Evolutionary conservation across 2,113 vertebrate genomes (phyloP).

Genomic region (Strix aluco): DNA sequence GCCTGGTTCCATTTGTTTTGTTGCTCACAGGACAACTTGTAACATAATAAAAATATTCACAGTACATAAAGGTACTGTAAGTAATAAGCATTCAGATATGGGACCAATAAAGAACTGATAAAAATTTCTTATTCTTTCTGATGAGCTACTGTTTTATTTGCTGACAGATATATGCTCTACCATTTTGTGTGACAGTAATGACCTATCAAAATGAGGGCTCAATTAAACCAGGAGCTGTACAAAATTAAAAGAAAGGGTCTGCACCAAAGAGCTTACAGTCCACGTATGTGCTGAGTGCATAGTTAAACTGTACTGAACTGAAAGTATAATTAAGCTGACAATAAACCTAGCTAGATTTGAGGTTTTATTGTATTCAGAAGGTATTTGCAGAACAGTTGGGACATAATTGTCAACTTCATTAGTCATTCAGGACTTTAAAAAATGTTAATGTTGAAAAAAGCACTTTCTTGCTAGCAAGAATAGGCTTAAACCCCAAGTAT

Average conservation of each 20-base stretch:
- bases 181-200: background rate
- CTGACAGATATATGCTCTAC: background rate
- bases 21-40: background rate
- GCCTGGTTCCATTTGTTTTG: background rate
- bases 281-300: background rate
- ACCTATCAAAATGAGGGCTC: background rate
- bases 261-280: background rate
- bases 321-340: constrained; percentile 37
- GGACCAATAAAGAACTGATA: background rate
- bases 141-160: background rate
- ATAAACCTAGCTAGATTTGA: background rate
- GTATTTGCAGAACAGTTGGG: background rate
- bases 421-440: background rate
- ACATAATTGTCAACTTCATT: background rate
- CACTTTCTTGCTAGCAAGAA: background rate
- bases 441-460: background rate
- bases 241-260: constrained; percentile 5
- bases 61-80: background rate
- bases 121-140: background rate
- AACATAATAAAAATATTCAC: background rate
- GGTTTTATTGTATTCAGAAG: background rate
- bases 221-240: background rate
- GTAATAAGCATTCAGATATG: background rate
- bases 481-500: background rate
- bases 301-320: background rate